These are phyloP conservation scores for Drosophila algonquin DNA, from an alignment of 2,888 invertebrate genomes.

Conservation along the genomic window DNA sequence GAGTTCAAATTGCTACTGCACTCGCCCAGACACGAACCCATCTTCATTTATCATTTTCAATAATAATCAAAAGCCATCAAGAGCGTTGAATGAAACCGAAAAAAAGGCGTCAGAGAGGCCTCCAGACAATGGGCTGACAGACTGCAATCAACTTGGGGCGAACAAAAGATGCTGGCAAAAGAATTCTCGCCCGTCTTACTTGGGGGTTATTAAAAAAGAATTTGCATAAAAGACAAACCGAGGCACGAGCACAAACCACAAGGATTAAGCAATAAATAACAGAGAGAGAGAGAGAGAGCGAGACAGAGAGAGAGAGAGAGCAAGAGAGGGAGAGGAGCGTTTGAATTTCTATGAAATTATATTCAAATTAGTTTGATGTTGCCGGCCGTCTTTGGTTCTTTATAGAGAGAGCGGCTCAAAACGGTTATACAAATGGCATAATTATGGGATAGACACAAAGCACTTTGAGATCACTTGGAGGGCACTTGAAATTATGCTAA, in stretches of 20 bases:
- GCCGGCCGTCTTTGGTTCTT: background rate
- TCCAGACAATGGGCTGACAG: constrained; percentile 46
- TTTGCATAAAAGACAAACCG: constrained; percentile 74
- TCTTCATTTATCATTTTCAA: constrained; percentile 81
- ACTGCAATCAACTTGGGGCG: constrained; percentile 40
- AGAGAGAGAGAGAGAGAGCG: background rate
- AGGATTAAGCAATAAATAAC: constrained; percentile 80
- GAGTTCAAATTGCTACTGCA: constrained; percentile 74
- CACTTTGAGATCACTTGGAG: constrained; percentile 41
- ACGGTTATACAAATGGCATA: constrained; percentile 64
- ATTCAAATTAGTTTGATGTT: constrained; percentile 78
- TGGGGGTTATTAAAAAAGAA: constrained; percentile 79
- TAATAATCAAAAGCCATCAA: constrained; percentile 77
- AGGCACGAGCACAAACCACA: constrained; percentile 66
- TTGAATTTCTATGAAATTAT: constrained; percentile 73
- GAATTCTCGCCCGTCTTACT: constrained; percentile 15
- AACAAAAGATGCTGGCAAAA: constrained; percentile 37
- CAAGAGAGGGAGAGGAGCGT: constrained; percentile 8
- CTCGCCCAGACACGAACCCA: constrained; percentile 48
- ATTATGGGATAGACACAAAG: constrained; percentile 61
- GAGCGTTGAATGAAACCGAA: constrained; percentile 57
- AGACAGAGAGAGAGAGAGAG: background rate
- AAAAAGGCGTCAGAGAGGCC: constrained; percentile 60
- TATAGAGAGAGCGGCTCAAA: constrained; percentile 40
- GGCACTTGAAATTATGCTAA: constrained; percentile 73